phyloP scores from a whole-genome alignment of 2,888 invertebrate genomes.

The Aleiodes testaceus region DNA sequence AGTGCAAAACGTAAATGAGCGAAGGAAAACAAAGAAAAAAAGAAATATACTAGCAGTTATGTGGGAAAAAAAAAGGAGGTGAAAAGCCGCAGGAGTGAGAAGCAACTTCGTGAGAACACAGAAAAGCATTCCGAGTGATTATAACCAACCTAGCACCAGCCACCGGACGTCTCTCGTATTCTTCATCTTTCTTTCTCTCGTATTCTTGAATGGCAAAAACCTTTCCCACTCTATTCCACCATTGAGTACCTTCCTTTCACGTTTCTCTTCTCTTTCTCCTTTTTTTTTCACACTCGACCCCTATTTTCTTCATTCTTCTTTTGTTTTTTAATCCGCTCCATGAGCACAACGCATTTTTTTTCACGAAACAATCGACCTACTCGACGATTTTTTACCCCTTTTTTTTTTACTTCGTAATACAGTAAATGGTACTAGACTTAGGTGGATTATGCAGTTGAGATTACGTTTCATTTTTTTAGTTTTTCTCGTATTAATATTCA shows the following conservation, averaged over 20 bases:
- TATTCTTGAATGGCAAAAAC: neutral
- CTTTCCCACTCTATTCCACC: neutral
- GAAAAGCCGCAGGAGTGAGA: constrained; percentile 8
- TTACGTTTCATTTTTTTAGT: neutral
- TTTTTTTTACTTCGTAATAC: constrained; percentile 21
- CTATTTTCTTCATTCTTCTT: constrained; percentile 36
- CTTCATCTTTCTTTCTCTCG: neutral
- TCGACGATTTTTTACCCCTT: constrained; percentile 5
- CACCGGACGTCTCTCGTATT: constrained; percentile 28
- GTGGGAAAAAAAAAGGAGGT: neutral
- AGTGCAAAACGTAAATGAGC: constrained; percentile 21
- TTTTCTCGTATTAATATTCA: constrained; percentile 13
- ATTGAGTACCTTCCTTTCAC: neutral
- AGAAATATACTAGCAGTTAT: neutral
- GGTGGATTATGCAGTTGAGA: constrained; percentile 11
- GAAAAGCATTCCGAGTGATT: constrained; percentile 59
- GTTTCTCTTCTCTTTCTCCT: neutral
- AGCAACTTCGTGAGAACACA: constrained; percentile 45
- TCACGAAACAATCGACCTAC: constrained; percentile 32
- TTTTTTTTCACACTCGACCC: constrained; percentile 31
- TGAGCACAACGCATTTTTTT: constrained; percentile 28
- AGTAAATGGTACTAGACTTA: constrained; percentile 8
- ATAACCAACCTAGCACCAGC: constrained; percentile 51
- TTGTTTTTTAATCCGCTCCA: constrained; percentile 30
- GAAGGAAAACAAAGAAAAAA: constrained; percentile 12